Percentiles rank a stretch among this genome's conserved stretches.
phyloP scores from a whole-genome alignment of 2,113 vertebrate genomes.

The Acinonyx jubatus region DNA sequence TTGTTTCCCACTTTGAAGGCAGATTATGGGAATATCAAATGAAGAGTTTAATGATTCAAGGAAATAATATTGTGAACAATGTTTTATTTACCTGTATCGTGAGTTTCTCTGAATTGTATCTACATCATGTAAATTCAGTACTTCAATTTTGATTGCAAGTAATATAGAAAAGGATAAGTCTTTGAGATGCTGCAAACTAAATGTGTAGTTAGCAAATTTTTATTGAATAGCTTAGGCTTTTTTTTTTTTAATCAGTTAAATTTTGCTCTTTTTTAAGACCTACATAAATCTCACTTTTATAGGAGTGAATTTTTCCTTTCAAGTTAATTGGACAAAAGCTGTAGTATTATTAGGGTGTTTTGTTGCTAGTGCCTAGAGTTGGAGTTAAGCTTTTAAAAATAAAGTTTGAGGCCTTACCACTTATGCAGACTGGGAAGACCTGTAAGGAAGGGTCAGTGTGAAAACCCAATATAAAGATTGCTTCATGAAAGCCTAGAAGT shows the following conservation, averaged over 20 bases:
- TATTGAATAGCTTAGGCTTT: slow-evolving; percentile 17
- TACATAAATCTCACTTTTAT: neutral
- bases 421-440: slow-evolving; percentile 1
- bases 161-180: neutral
- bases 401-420: slow-evolving; percentile 2
- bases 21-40: slow-evolving; percentile 5
- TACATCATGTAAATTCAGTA: neutral
- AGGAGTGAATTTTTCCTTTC: slow-evolving; percentile 9
- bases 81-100: neutral
- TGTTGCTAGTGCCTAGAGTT: slow-evolving; percentile 43
- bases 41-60: neutral
- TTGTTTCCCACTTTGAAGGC: slow-evolving; percentile 37
- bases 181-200: neutral
- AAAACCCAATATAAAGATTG: slow-evolving; percentile 18
- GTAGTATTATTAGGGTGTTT: neutral
- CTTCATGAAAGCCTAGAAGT: slow-evolving; percentile 51
- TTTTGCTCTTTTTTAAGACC: neutral
- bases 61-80: neutral
- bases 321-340: neutral
- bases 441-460: neutral
- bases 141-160: slow-evolving; percentile 31
- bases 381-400: slow-evolving; percentile 43
- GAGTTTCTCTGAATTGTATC: neutral
- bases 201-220: neutral
- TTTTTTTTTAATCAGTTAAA: neutral